Evolutionary conservation across 2,113 vertebrate species (phyloP).

Genomic region (Rhadina sibilatrix): DNA sequence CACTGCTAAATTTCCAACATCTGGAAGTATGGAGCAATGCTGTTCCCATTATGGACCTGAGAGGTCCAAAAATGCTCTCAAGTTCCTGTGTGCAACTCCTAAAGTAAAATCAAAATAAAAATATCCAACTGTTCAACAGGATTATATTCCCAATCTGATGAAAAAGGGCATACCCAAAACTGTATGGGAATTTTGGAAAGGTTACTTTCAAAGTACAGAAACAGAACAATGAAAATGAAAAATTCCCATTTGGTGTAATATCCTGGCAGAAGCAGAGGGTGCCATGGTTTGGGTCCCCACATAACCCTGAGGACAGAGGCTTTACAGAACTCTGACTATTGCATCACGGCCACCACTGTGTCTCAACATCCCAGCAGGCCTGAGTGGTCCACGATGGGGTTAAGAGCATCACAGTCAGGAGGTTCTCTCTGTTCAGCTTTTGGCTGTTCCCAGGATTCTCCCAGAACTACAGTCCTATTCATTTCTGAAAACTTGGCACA

Average conservation of each 20-base stretch:
- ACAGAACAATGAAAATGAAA: neutral
- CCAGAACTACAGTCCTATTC: neutral
- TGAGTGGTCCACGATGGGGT: neutral
- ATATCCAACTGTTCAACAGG: neutral
- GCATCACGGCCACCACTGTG: accelerated
- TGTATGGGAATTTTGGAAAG: neutral
- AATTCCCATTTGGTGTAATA: neutral
- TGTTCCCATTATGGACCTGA: neutral
- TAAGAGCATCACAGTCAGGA: neutral
- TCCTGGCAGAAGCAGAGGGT: neutral
- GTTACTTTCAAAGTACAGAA: neutral
- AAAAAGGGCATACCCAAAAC: neutral
- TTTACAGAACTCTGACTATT: neutral
- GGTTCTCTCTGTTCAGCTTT: neutral
- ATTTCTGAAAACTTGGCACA: neutral
- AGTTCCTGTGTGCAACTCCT: neutral
- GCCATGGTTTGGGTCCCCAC: neutral
- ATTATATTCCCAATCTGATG: neutral
- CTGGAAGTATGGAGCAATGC: neutral
- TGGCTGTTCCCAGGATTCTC: neutral
- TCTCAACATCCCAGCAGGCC: neutral
- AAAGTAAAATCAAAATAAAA: neutral
- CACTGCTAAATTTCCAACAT: neutral
- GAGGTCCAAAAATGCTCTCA: neutral
- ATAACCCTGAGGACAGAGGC: neutral